Base-by-base conservation (phyloP, 2,888 invertebrate species). In the Euclidia mi region DNA sequence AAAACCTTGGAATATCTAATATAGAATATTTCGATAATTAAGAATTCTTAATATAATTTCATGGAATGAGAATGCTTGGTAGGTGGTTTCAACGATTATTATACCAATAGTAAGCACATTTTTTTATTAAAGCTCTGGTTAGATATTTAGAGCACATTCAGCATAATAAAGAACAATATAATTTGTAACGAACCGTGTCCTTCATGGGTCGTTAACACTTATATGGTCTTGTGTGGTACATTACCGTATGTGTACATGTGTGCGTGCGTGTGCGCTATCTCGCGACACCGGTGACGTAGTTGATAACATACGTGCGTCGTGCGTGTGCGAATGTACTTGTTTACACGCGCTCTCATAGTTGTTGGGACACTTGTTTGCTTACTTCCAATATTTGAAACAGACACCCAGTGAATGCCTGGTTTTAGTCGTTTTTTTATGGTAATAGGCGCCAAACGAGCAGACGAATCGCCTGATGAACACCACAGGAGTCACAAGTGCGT, bases 191-290 rank as follows among this genome's bases (percentile, higher is more conserved):
- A 56, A 53, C 42, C 46, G 51, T 65, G 68, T 64, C 59, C 66
- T 71, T 71, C 64, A 74, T 65, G 60, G 74, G 69, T 71, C 78
- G 66, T 70, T 69, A 62, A 63, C 76, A 70, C 14, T 51, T 31
- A 20, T 44, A 38, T 32, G 18, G 15, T 20, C 20, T 40, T 37
- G 29, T 44, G 43, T 51, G 35, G 43, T 37, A 37, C 25, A 41
- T 34, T 45, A 28, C 28, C 47, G 37, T 56, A 52, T 51, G 34
- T 32, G 6, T 11, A 28, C 3, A 14, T 46, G 17, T 28, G 9
- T 20, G 53, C 44, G 41, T 43, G 53, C 52, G 56, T 65, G 44
- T 61, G 56, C 12, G 43, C 43, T 40, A 42, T 41, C 10, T 9
- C 18, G 41, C 60, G 53, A 52, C 55, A 51, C 25, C 15, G 15